Evolutionary conservation across 2,113 vertebrate genomes (phyloP).

Genomic region (Vulpes vulpes): DNA sequence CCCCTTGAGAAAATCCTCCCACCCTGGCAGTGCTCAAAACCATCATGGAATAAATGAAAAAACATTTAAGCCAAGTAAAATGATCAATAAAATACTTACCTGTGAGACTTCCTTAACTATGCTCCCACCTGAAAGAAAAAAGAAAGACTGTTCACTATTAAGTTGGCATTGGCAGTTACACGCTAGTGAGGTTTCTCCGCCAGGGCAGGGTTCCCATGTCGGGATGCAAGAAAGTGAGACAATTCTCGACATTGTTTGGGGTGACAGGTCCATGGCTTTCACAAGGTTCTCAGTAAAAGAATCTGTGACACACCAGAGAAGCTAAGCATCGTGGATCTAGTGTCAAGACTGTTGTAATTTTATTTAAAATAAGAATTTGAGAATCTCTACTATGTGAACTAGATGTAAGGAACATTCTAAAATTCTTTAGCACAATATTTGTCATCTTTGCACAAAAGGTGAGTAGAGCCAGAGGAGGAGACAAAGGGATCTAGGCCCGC

Average conservation of each 20-base stretch:
- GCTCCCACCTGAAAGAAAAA: not conserved
- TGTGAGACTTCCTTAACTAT: not conserved
- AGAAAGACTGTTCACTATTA: too few relatives aligned
- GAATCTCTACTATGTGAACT: not conserved
- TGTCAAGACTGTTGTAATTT: not conserved
- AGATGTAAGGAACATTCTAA: not conserved
- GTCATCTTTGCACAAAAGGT: not conserved
- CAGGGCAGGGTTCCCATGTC: not conserved
- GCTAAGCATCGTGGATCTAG: accelerated
- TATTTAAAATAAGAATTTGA: not conserved
- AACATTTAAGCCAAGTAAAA: not conserved
- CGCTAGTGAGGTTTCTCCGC: accelerated
- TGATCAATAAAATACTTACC: not conserved
- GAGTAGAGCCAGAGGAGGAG: not conserved
- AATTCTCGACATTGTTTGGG: accelerated
- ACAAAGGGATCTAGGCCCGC: not conserved
- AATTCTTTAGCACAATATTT: not conserved
- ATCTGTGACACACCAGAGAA: not conserved
- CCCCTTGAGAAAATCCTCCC: not conserved
- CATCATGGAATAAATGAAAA: not conserved
- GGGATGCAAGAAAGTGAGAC: not conserved
- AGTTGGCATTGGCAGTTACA: too few relatives aligned
- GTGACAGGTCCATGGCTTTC: not conserved
- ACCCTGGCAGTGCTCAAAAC: accelerated
- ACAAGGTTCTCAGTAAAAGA: not conserved